These are phyloP conservation scores for Andrena bucephala DNA, from an alignment of 2,888 invertebrate species.

Conservation along the genomic window DNA sequence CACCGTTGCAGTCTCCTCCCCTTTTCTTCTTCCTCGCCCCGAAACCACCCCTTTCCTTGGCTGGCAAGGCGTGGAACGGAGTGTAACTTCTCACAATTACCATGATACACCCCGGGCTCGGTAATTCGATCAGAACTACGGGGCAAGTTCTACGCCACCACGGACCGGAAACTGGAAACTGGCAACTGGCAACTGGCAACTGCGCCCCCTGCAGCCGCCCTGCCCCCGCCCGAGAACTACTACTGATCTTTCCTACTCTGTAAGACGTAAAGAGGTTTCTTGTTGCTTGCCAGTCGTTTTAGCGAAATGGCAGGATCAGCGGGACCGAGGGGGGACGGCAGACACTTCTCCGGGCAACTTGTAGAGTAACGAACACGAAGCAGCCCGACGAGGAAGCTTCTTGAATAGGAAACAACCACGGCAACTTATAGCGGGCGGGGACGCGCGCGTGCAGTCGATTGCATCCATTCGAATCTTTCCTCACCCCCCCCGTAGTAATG, in stretches of 20 bases:
- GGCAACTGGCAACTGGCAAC: slow-evolving; percentile 60
- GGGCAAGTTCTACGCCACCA: slow-evolving; percentile 62
- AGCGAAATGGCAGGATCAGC: slow-evolving; percentile 1
- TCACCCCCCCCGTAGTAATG: neutral
- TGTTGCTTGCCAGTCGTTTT: slow-evolving; percentile 31
- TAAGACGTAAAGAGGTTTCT: slow-evolving; percentile 43
- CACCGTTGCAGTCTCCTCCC: slow-evolving; percentile 12
- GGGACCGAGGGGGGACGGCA: neutral
- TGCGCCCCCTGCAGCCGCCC: slow-evolving; percentile 35
- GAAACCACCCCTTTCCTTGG: neutral
- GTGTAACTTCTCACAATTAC: slow-evolving; percentile 80
- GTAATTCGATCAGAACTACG: slow-evolving; percentile 74
- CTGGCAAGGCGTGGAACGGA: slow-evolving; percentile 30
- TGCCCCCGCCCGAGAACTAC: neutral
- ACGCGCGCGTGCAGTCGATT: neutral
- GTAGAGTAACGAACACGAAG: slow-evolving; percentile 33
- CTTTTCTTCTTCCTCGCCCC: neutral
- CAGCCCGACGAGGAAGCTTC: neutral
- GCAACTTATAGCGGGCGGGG: slow-evolving; percentile 7
- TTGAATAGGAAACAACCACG: slow-evolving; percentile 27
- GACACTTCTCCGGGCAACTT: slow-evolving; percentile 17
- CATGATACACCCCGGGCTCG: slow-evolving; percentile 73
- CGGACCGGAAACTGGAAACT: slow-evolving; percentile 61
- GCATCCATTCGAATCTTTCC: neutral
- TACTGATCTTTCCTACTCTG: slow-evolving; percentile 33